Evolutionary conservation across 2,888 invertebrate species (phyloP).

Genomic region (Chydorus sphaericus): DNA sequence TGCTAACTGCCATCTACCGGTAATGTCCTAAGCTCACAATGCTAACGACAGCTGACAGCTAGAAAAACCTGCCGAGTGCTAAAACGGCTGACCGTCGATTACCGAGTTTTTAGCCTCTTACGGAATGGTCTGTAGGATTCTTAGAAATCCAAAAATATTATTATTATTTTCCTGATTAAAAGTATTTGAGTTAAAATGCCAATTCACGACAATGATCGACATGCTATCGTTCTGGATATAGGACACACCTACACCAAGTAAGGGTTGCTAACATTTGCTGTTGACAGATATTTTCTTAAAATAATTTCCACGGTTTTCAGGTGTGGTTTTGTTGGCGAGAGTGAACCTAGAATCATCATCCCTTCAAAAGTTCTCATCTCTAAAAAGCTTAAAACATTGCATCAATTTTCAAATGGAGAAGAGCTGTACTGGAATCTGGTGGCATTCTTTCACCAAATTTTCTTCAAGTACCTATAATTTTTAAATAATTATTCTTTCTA

Average conservation of each 20-base stretch:
- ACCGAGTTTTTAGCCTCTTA: too few relatives aligned
- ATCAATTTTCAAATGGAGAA: constrained; percentile 44
- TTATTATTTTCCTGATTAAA: too few relatives aligned
- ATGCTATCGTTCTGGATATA: constrained; percentile 76
- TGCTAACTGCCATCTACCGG: too few relatives aligned
- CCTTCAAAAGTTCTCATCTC: constrained; percentile 55
- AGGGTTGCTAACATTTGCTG: neutral
- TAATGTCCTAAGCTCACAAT: too few relatives aligned
- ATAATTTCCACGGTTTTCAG: constrained; percentile 34
- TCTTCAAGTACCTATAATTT: constrained; percentile 57
- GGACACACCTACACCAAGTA: constrained; percentile 87
- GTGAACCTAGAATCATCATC: constrained; percentile 73
- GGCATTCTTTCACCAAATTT: constrained; percentile 71
- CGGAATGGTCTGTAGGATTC: too few relatives aligned
- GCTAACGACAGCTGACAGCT: too few relatives aligned
- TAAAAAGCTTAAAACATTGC: constrained; percentile 43
- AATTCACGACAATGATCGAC: constrained; percentile 53
- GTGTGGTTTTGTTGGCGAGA: constrained; percentile 82
- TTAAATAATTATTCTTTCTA: neutral
- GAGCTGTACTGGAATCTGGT: constrained; percentile 73
- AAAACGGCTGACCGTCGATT: too few relatives aligned
- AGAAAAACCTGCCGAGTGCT: too few relatives aligned
- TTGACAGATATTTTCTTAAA: neutral
- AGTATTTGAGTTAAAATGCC: neutral
- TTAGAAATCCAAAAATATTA: too few relatives aligned